Evolutionary conservation across 2,888 invertebrate genomes (phyloP), one percentile per base, ranked within the genome.

Genomic region (Pyralis farinalis): DNA sequence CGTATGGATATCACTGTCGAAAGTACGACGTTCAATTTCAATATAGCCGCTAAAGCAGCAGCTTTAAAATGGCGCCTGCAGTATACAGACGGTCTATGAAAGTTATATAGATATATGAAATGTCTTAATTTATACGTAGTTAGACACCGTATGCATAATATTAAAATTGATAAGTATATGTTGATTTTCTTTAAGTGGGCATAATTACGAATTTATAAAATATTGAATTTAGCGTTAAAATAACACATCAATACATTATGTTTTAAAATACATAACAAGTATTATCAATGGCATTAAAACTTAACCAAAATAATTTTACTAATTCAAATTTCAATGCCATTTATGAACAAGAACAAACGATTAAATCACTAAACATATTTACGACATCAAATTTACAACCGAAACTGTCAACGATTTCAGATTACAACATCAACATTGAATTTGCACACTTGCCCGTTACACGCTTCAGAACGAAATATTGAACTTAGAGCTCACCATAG

Each of bases 381-480:
- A 41, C 37, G 35, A 37, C 50, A 43, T 52, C 38, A 64, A 43
- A 59, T 65, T 58, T 70, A 78, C 75, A 74, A 76, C 74, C 73
- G 34, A 73, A 71, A 61, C 44, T 39, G 55, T 51, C 55, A 46
- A 61, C 56, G 42, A 51, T 48, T 44, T 39, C 46, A 55, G 61
- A 61, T 63, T 58, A 66, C 61, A 67, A 67, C 63, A 45, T 58
- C 45, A 42, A 54, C 50, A 50, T 51, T 40, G n/a, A 29, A 37
- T 41, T 64, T 64, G 70, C 73, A 76, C 70, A 73, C 72, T 72
- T 63, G 64, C 69, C 66, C 47, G 11, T 40, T 35, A 29, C 37
- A 4, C 16, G n/a, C n/a, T n/a, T n/a, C n/a, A n/a, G n/a, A n/a
- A n/a, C n/a, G n/a, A n/a, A n/a, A n/a, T n/a, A n/a, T n/a, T n/a